Evolutionary conservation across 2,797 vertebrate species (phyloP), one percentile per base, ranked within the genome.

Genomic region (Heterohyrax brucei): DNA sequence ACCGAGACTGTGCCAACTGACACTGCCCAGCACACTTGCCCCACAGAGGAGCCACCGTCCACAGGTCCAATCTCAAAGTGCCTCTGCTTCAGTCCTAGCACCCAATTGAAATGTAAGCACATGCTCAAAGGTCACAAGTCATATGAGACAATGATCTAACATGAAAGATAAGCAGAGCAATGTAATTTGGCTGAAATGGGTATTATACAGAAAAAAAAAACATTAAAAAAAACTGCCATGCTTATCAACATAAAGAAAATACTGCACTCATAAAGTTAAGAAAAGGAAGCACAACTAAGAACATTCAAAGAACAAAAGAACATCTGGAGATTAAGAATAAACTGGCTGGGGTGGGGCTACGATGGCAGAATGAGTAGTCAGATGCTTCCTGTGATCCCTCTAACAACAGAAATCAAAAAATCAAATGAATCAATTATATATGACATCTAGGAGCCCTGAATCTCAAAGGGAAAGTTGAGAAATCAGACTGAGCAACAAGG

Each of bases 261-360:
- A 92, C 2, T 70, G n/a, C 28, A 92, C 30, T 62, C 28, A 77
- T 78, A 79, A 88, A 72, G 88, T 50, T 50, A 89, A 89, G 84
- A 89, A 77, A 10, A 70, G 4, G 8, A 80, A n/a, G 44, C 18
- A 10, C 53, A 48, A 19, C 8, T 53, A 81, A 61, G 3, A 26
- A 83, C 7, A 53, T 5, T 59, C 18, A 26, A 70, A 48, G 3
- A 64, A 80, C 21, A 72, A 76, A 72, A 66, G 48, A 73, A 26
- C 10, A 28, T 78, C 39, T 26, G 28, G 10, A 90, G 64, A 95
- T 72, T 48, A 80, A n/a, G 86, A 24, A 56, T 46, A 85, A 81
- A 96, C 53, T 61, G 72, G 33, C 30, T 59, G 33, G 33, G 39
- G 39, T 39, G 39, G 39, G 39, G 39, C 39, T 39, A 39, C 39